Evolutionary conservation across 2,888 invertebrate genomes (phyloP).

Genomic region (Thymelicus sylvestris): DNA sequence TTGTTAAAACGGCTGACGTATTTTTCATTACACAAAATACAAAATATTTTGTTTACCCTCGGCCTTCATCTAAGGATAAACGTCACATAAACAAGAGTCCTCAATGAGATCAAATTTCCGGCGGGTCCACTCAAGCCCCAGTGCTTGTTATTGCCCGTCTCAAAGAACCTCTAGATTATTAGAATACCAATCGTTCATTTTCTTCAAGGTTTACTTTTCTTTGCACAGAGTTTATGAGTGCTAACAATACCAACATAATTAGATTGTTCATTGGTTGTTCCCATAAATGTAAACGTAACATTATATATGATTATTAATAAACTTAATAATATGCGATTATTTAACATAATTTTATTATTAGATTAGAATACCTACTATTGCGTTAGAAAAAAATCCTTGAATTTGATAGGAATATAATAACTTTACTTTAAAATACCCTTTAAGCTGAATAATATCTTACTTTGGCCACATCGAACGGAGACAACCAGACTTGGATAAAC

Average conservation of each 20-base stretch:
- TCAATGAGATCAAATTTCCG: constrained; percentile 81
- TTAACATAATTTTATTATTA: no score
- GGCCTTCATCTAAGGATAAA: constrained; percentile 11
- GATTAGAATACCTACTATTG: no score
- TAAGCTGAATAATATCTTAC: no score
- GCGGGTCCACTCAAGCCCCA: constrained; percentile 76
- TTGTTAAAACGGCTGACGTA: background rate
- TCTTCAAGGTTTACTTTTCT: constrained; percentile 57
- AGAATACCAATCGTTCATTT: constrained; percentile 67
- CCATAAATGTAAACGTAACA: no score
- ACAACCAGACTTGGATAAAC: no score
- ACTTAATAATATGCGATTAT: no score
- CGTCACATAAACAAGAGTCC: constrained; percentile 56
- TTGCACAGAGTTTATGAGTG: background rate
- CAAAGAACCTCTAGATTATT: constrained; percentile 65
- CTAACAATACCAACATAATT: background rate
- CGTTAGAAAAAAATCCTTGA: no score
- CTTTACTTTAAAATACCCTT: no score
- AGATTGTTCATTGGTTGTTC: background rate
- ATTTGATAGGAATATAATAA: no score
- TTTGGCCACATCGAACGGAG: no score
- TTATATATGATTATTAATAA: no score
- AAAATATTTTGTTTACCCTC: background rate
- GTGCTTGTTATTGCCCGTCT: constrained; percentile 74
- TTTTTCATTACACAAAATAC: constrained; percentile 10